phyloP scores from a whole-genome alignment of 2,797 vertebrate genomes.

The Anisognathus igniventris region DNA sequence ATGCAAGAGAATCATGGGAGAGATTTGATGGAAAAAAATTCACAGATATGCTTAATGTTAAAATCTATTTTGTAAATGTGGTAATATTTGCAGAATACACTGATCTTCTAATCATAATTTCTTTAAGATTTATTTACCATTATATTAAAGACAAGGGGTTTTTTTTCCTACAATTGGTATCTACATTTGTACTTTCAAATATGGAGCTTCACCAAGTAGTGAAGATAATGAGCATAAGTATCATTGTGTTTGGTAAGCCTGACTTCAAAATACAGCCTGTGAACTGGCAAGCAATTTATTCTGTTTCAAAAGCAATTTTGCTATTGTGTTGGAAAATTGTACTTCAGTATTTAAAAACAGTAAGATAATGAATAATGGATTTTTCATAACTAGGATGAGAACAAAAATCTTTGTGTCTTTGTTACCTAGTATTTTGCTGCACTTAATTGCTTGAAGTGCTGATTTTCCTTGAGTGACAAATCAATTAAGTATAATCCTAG shows the following conservation, averaged over 20 bases:
- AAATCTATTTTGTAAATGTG: not conserved
- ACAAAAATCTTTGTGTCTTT: conserved; percentile 74
- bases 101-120: not conserved
- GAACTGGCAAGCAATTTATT: conserved; percentile 74
- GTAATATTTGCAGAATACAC: not conserved
- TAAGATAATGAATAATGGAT: conserved; percentile 81
- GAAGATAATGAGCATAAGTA: conserved; percentile 52
- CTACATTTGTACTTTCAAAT: not conserved
- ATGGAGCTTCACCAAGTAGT: not conserved
- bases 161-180: not conserved
- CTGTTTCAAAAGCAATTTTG: conserved; percentile 78
- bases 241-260: conserved; percentile 41
- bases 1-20: not conserved
- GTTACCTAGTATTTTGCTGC: conserved; percentile 70
- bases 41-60: not conserved
- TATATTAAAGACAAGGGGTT: not conserved
- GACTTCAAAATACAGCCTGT: conserved; percentile 70
- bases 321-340: conserved; percentile 76
- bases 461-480: conserved; percentile 79
- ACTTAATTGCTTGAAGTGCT: conserved; percentile 74
- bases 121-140: not conserved
- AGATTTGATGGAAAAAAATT: not conserved
- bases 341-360: conserved; percentile 79
- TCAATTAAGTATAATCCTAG: conserved; percentile 76
- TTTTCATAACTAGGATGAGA: conserved; percentile 72